Evolutionary conservation across 2,888 invertebrate species (phyloP).

Genomic region (Cenopis cana): DNA sequence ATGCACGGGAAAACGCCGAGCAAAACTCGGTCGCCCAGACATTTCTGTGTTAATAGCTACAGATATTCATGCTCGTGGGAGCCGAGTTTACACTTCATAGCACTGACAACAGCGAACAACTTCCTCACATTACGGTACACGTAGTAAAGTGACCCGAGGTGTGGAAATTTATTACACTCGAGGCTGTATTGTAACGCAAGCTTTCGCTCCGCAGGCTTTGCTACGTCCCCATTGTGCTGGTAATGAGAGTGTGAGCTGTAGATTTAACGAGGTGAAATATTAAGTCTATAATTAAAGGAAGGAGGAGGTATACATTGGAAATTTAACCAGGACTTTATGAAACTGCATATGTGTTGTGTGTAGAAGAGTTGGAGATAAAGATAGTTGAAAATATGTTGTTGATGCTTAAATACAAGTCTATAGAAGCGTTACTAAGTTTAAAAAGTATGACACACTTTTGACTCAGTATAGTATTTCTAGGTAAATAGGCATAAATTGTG

Average conservation of each 20-base stretch:
- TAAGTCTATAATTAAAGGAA: constrained; percentile 7
- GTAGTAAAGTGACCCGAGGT: constrained; percentile 13
- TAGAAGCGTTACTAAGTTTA: too few species aligned
- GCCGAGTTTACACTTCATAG: background rate
- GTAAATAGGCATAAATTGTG: too few species aligned
- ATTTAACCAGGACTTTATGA: background rate
- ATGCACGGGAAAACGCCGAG: too few species aligned
- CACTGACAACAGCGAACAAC: background rate
- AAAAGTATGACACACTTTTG: too few species aligned
- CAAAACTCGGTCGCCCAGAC: too few species aligned
- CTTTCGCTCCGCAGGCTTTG: constrained; percentile 23
- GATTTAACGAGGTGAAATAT: constrained; percentile 5
- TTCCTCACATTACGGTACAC: constrained; percentile 2
- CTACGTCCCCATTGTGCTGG: constrained; percentile 14
- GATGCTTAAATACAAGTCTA: too few species aligned
- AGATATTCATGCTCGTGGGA: too few species aligned
- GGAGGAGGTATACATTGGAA: constrained; percentile 3
- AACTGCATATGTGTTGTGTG: too few species aligned
- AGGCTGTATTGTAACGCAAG: constrained; percentile 21
- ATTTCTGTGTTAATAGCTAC: too few species aligned
- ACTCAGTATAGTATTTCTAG: too few species aligned
- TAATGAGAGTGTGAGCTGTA: constrained; percentile 7
- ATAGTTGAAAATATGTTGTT: too few species aligned
- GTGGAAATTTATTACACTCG: constrained; percentile 17
- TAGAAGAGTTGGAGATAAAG: too few species aligned